Evolutionary conservation across 2,797 vertebrate genomes (phyloP), one percentile per base, ranked within the genome.

Genomic region (Danio jaintianensis): DNA sequence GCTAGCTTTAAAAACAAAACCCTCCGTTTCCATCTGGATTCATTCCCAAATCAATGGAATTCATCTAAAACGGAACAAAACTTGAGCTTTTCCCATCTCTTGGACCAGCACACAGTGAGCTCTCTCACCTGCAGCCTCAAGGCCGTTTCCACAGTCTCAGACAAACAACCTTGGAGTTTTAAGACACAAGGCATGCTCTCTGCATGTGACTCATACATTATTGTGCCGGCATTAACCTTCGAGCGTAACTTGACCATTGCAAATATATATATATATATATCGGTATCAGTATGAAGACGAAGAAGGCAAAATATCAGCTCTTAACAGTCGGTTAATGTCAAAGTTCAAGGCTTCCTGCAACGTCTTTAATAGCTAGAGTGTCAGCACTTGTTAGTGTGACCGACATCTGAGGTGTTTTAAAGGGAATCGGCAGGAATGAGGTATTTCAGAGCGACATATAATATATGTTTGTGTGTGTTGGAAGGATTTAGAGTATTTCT

Each of bases 221-320:
- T 43, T 64, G 48, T 59, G 53, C 42, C 16, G 15, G 15, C 7
- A 52, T 36, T 52, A 36, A 79, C 48, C 36, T 53, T 43, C 18
- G 7, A 16, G 13, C 20, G 9, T 6, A 53, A 50, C 45, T n/a
- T 42, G 45, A 7, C 36, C 2, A 12, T 1, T 0, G 0, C 36
- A 2, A 20, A 70, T 1, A 29, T 4, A 0, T 12, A 29, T 8
- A 2, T 20, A 70, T 1, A 29, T 4, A 0, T 12, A 29, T 8
- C 9, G 4, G 8, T 52, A 47, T 53, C 45, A 13, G 36, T 29
- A 52, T 59, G 6, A 38, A 61, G 36, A 52, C 22, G n/a, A 4
- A 22, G 22, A 36, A 78, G 40, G 20, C 29, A 42, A 56, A 6
- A 47, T 5, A 6, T n/a, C 38, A 18, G 18, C n/a, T 16, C 15